phyloP scores from a whole-genome alignment of 1,140 invertebrate species.

The Eriosoma lanigerum region DNA sequence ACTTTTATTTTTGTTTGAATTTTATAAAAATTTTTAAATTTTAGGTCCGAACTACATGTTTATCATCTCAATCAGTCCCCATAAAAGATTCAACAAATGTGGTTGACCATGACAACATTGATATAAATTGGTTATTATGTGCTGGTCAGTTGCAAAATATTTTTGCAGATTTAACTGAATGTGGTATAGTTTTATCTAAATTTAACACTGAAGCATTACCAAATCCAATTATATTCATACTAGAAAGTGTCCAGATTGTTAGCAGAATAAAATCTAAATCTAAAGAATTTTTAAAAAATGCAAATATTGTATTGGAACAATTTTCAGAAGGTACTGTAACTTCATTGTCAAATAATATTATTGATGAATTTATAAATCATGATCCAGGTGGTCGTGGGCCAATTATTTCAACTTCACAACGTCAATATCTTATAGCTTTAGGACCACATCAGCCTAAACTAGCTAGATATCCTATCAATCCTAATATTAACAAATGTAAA shows the following conservation, averaged over 20 bases:
- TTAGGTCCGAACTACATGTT: no score
- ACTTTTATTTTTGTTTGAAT: no score
- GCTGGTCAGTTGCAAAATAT: neutral
- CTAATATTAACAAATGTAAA: constrained; percentile 1
- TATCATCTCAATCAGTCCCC: no score
- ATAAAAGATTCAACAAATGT: no score
- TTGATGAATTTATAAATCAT: constrained; percentile 15
- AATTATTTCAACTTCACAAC: constrained; percentile 2
- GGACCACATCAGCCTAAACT: constrained; percentile 37
- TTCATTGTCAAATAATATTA: neutral
- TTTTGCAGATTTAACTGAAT: neutral
- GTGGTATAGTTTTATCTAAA: neutral
- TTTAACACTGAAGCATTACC: neutral
- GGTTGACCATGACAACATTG: neutral
- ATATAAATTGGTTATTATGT: neutral
- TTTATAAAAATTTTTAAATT: no score
- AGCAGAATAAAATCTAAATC: neutral
- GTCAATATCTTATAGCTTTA: constrained; percentile 31
- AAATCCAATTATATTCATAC: constrained; percentile 9
- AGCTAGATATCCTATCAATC: neutral
- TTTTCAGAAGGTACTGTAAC: neutral
- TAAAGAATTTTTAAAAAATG: constrained; percentile 9
- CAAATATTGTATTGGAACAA: neutral
- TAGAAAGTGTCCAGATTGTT: neutral
- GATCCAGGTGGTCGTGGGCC: constrained; percentile 21